These are phyloP conservation scores for Plectrocnemia conspersa DNA, from an alignment of 1,140 invertebrate genomes.

Conservation along the genomic window DNA sequence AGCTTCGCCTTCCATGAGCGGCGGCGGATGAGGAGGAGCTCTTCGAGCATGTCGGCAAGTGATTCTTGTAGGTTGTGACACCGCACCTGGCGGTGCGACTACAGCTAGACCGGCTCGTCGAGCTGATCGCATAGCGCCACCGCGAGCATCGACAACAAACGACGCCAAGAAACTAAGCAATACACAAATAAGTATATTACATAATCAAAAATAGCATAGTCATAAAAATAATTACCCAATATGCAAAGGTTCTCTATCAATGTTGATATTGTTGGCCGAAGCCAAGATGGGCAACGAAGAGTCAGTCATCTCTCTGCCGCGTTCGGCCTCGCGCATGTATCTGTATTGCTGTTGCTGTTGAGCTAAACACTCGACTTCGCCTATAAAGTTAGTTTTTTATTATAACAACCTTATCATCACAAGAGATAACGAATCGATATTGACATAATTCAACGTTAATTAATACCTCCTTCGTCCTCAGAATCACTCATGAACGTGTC, in stretches of 20 bases:
- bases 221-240: constrained; percentile 65
- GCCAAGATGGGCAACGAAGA: constrained; percentile 53
- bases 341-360: constrained; percentile 77
- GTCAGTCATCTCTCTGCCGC: constrained; percentile 41
- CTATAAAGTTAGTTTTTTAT: constrained; percentile 56
- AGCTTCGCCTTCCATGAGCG: constrained; percentile 93
- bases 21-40: constrained; percentile 76
- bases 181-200: background rate
- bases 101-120: constrained; percentile 91
- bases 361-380: constrained; percentile 59
- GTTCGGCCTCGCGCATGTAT: constrained; percentile 69
- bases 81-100: constrained; percentile 91
- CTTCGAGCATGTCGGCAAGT: constrained; percentile 77
- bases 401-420: background rate
- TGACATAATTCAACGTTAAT: too few relatives aligned
- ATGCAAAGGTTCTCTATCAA: constrained; percentile 76
- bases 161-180: constrained; percentile 85
- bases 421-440: background rate
- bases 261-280: constrained; percentile 79
- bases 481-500: constrained; percentile 98
- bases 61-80: constrained; percentile 86
- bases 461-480: constrained; percentile 94
- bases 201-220: constrained; percentile 5
- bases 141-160: constrained; percentile 94
- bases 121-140: constrained; percentile 94